A percentile compares a stretch with the other conserved stretches of the same genome.
phyloP scores from a whole-genome alignment of 2,113 vertebrate genomes.

The Capra hircus region DNA sequence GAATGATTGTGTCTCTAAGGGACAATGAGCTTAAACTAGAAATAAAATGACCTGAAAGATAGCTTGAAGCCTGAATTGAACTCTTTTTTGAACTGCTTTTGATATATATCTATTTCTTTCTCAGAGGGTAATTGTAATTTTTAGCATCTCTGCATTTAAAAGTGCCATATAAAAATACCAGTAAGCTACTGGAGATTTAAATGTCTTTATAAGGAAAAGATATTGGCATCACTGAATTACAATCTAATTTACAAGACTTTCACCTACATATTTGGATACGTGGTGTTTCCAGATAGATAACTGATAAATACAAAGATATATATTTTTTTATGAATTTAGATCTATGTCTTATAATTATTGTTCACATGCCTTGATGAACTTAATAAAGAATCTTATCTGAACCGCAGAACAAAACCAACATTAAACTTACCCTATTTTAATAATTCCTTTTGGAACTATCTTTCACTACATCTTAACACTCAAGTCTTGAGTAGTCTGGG shows the following conservation, averaged over 20 bases:
- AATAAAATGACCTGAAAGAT: background rate
- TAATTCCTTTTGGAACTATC: background rate
- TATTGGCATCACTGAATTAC: background rate
- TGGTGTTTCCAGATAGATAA: background rate
- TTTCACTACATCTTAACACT: background rate
- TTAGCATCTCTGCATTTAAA: background rate
- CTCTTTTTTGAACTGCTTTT: background rate
- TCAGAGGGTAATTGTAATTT: background rate
- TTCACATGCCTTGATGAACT: background rate
- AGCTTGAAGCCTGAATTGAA: background rate
- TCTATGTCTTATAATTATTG: background rate
- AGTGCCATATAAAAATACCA: background rate
- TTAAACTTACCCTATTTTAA: background rate
- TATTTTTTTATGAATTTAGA: background rate
- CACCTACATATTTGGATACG: background rate
- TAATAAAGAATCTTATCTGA: background rate
- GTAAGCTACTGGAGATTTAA: background rate
- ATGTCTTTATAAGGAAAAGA: background rate
- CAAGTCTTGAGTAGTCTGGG: background rate
- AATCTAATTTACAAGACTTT: background rate
- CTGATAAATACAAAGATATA: background rate
- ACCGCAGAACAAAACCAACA: background rate
- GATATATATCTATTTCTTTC: background rate
- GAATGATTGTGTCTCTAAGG: background rate
- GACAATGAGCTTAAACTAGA: background rate